Evolutionary conservation across 35 echinoderm and acorn worm genomes (phyloP), one percentile per base, ranked within the genome.

Genomic region (Hemicentrotus pulcherrimus): DNA sequence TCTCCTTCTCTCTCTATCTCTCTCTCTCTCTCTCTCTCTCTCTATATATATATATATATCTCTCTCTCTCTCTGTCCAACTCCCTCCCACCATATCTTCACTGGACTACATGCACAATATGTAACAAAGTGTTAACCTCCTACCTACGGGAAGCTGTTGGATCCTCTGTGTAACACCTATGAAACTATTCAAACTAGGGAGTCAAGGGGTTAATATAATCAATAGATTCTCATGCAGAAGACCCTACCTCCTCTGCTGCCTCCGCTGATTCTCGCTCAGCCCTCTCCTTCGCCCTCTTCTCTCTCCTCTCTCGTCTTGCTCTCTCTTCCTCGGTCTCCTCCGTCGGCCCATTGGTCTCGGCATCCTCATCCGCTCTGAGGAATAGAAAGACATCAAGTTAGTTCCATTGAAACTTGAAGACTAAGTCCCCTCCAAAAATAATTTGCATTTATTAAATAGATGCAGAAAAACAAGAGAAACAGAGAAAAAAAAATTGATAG

Each of bases 281-380:
- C 22, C 91, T 50, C n/a, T 93, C 91, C 91, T 46, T 93, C 2
- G 91, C 91, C 7, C 91, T 93, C 48, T 47, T 93, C 31, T 93
- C 91, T 58, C 91, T 47, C 91, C 91, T 93, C 47, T 93, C 91
- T 58, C 91, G 32, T 31, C 91, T 50, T 3, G 91, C 0, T 31
- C 91, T 47, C 46, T 93, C 91, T 58, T 93, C 91, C 8, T 93
- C 91, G 31, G 91, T 93, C 13, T 93, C 91, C n/a, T 93, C 91
- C 19, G 46, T 93, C 19, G 91, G 91, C 46, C 91, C 91, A 28
- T 93, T 93, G 1, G 45, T 47, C 46, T 93, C 91, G 6, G 91
- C 46, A 24, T 90, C 88, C 32, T 90, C 88, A 19, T 15, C 22
- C 65, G 0, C 65, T 78, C 65, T 78, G n/a, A 78, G 5, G 65